phyloP scores from a whole-genome alignment of 2,113 vertebrate genomes.

The Procavia capensis region DNA sequence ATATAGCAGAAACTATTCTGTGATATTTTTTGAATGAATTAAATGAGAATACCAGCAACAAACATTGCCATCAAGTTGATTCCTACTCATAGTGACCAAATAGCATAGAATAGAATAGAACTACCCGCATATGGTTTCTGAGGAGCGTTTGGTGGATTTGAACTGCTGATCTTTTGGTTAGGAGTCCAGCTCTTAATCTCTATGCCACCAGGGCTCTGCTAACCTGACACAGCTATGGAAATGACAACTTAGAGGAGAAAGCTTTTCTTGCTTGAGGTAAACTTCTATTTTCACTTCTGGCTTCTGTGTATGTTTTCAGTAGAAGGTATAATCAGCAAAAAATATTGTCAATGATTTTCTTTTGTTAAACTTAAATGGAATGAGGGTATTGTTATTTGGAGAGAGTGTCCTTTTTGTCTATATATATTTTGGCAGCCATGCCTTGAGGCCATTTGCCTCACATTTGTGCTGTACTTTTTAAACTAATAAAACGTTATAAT shows the following conservation, averaged over 20 bases:
- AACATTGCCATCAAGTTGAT: too few relatives aligned
- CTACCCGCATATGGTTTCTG: too few relatives aligned
- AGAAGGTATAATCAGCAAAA: neutral
- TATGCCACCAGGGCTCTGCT: neutral
- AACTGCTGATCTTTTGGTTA: too few relatives aligned
- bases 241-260: neutral
- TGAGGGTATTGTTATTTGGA: neutral
- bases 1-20: neutral
- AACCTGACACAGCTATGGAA: neutral
- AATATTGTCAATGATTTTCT: neutral
- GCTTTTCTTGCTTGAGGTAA: neutral
- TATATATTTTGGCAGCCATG: neutral
- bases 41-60: neutral
- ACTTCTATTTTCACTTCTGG: neutral
- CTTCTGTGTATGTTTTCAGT: neutral
- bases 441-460: neutral
- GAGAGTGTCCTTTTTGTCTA: accelerated
- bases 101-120: too few relatives aligned
- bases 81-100: too few relatives aligned
- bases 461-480: neutral
- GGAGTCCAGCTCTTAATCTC: too few relatives aligned
- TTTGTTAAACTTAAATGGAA: neutral
- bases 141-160: too few relatives aligned
- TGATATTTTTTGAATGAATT: neutral
- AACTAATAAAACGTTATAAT: neutral